Base-by-base conservation (phyloP, 2,113 vertebrate species). In the Leuciscus idus region DNA sequence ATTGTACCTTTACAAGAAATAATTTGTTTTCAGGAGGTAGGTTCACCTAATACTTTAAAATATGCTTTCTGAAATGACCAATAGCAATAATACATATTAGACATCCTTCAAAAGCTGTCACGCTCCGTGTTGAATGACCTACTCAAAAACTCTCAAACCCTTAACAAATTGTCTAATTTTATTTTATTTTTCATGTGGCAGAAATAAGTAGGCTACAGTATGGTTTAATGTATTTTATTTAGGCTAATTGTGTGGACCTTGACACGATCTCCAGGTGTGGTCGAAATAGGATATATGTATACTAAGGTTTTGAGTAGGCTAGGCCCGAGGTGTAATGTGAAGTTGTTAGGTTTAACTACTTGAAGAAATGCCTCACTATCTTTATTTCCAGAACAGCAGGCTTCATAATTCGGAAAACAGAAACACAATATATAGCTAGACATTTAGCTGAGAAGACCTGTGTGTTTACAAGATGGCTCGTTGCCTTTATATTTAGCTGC, bases 291-390 rank as follows among this genome's bases (percentile, higher is more conserved):
- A 39, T 39, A n/a, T 7, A 30, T 55, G 75, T 33, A 43, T 43
- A n/a, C 30, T 79, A 9, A 6, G 55, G 26, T 62, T 39, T 39
- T 43, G 52, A 74, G 11, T 8, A 43, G 39, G 39, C 39, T 43
- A 43, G 39, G 39, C 39, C 39, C 4, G n/a, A n/a, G 30, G 28
- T 79, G 30, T 61, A 43, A 39, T 79, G 21, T 55, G 28, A 55
- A 55, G 52, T 61, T 61, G 33, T 61, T 61, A 11, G 30, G 50
- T 78, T 78, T 78, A 78, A 36, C 48, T 80, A 17, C 33, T n/a
- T 79, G 3, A 61, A 36, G 6, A 61, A 36, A 28, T 12, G 43
- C 33, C 19, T 61, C 6, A 43, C 55, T 80, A n/a, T 79, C 77
- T 48, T n/a, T 15, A 46, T 64, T 64, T 81, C 7, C 13, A 46